Conservation (phyloP, 2,113 vertebrate species). For the Centrocercus urophasianus region DNA sequence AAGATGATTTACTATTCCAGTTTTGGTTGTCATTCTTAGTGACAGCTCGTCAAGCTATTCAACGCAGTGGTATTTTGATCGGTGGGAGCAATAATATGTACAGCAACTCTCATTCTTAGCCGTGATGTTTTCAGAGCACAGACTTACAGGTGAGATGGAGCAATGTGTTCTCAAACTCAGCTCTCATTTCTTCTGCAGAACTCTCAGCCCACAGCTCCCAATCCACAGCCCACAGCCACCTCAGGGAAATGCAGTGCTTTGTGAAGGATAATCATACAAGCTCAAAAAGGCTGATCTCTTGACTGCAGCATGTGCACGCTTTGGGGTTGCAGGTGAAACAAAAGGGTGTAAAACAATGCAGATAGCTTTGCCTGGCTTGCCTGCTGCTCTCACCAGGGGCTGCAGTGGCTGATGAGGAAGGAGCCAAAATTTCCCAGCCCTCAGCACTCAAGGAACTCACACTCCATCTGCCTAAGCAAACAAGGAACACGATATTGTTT, state of each 20-base stretch:
- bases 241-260: not conserved
- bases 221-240: not conserved
- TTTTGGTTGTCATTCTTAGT: not conserved
- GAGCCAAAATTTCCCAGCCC: not conserved
- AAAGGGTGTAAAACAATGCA: not conserved
- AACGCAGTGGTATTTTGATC: not conserved
- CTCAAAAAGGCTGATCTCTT: not conserved
- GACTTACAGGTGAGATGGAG: not conserved
- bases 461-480: not conserved
- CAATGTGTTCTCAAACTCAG: not conserved
- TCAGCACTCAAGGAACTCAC: not conserved
- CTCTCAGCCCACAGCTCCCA: not conserved
- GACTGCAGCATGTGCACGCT: rapidly evolving
- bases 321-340: not conserved
- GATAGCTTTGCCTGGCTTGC: not conserved
- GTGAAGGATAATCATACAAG: not conserved
- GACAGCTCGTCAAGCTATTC: not conserved
- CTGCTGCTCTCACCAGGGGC: not conserved
- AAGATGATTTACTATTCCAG: not conserved
- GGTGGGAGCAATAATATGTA: rapidly evolving
- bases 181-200: not conserved
- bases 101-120: not conserved
- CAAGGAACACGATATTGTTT: not conserved
- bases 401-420: not conserved
- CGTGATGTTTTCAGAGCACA: not conserved